Conservation (phyloP, 2,113 vertebrate species). For the human (Homo sapiens) region DNA sequence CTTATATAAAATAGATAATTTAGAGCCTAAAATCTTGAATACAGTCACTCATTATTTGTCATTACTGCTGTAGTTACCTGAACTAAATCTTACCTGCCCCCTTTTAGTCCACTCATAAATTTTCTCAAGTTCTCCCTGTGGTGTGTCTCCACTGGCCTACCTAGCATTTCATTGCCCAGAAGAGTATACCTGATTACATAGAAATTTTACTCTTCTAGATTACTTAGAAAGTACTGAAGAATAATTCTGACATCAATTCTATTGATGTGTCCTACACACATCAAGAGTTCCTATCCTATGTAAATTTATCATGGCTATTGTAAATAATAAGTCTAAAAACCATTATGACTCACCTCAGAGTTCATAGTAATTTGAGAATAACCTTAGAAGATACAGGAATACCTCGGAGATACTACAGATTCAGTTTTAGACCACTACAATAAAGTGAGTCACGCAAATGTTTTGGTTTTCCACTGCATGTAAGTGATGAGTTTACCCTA, state of each 20-base stretch:
- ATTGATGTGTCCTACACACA: not conserved
- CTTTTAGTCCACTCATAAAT: not conserved
- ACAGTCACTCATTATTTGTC: not conserved
- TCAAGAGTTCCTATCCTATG: not conserved
- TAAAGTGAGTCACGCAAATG: not conserved
- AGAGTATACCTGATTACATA: not conserved
- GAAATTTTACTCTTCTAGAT: constrained; percentile 16
- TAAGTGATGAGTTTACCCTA: not conserved
- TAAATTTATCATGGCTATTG: not conserved
- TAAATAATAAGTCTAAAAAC: constrained; percentile 13
- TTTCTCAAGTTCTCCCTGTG: not conserved
- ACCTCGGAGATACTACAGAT: not conserved
- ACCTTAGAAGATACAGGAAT: not conserved
- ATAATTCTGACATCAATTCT: constrained; percentile 22
- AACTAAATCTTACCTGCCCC: not conserved
- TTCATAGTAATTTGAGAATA: not conserved
- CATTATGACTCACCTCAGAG: not conserved
- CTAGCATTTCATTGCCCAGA: constrained; percentile 14
- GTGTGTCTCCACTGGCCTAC: not conserved
- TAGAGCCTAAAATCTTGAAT: not conserved
- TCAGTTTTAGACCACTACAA: not conserved
- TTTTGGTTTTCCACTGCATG: not conserved
- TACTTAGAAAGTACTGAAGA: constrained; percentile 18
- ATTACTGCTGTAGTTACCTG: not conserved
- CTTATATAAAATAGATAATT: not conserved